Evolutionary conservation across 1,140 invertebrate species (phyloP), one percentile per base, ranked within the genome.

Genomic region (Sycophila sp.): DNA sequence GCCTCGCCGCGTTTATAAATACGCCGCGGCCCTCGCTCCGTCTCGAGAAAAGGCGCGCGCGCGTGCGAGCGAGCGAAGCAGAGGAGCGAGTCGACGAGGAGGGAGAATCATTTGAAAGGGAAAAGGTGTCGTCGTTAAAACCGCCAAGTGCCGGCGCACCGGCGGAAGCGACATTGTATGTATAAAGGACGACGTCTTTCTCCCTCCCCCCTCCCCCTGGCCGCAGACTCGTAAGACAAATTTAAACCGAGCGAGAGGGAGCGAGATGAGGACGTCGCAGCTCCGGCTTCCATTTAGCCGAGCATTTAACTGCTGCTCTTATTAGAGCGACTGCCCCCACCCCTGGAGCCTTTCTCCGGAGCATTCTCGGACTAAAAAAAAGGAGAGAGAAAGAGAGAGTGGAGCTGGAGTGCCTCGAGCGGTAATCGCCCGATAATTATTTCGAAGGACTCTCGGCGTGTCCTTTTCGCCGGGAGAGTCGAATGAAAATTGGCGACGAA

Each of bases 91-190:
- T 15, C 17, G 17, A 10, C 6, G 17, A 24, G n/a, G 40, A 47
- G 5, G 15, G 28, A 19, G 63, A n/a, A 55, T 56, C 26, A 45
- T 56, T 66, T 45, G 26, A 56, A 56, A 66, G 51, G 36, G 53
- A 34, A 47, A 67, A 67, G 64, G 64, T 58, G 64, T 58, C 36
- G 38, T 56, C 38, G 64, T 36, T 45, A 58, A 67, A 67, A 67
- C 40, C 38, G 40, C 17, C 51, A 26, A 67, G 64, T 65, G 34
- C 36, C 13, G 42, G 45, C 47, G 30, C 40, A n/a, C 34, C 36
- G 17, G 65, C 53, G 66, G 66, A 68, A 49, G 42, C 42, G 40
- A 51, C 65, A 38, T 64, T 64, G 53, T 45, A 34, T 67, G 40
- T 42, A 58, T 22, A 58, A 56, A 66, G 51, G 26, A 42, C 34